Base-by-base conservation (phyloP, 2,888 invertebrate genomes). In the Serrognathus titanus region DNA sequence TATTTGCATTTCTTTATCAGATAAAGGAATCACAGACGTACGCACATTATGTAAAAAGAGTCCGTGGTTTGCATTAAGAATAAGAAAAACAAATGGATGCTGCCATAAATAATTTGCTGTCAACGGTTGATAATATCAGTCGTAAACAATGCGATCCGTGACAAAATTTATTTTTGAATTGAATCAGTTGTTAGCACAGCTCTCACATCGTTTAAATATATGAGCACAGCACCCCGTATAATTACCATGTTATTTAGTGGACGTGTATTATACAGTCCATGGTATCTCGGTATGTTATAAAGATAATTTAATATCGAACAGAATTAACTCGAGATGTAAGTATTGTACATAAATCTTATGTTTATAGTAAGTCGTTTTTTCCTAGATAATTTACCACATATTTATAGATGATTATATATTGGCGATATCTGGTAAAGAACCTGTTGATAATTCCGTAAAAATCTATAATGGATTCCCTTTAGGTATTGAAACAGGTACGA, bases 251-350 rank as follows among this genome's bases (percentile, higher is more conserved):
- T 49, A 55, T 55, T 55, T 55, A 45, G 45, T 50, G 38, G 55
- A 55, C 55, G 45, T 55, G 49, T 50, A 55, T 55, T 55, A 49
- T 55, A 55, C 50, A 55, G 55, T 49, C 49, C 57, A 52, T 48
- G 46, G 51, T 57, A 47, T 48, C 52, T 40, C 57, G 43, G 43
- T 48, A 52, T 52, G 52, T 43, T 57, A 51, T 51, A 57, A 51
- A 47, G 57, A 52, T 51, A 57, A 57, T 57, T 57, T 57, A 57
- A 57, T 57, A 51, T 57, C 51, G 52, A 49, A 50, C 50, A 45
- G 50, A 55, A 55, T 55, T 55, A 55, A 50, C 55, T 41, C 50
- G 24, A 50, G 55, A 49, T 55, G 50, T 55, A 49, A 55, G 49
- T 50, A 53, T 53, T 53, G 48, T 40, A 49, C 50, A 49, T 55